Evolutionary conservation across 2,113 vertebrate genomes (phyloP), one percentile per base, ranked within the genome.

Genomic region (Axis porcinus): DNA sequence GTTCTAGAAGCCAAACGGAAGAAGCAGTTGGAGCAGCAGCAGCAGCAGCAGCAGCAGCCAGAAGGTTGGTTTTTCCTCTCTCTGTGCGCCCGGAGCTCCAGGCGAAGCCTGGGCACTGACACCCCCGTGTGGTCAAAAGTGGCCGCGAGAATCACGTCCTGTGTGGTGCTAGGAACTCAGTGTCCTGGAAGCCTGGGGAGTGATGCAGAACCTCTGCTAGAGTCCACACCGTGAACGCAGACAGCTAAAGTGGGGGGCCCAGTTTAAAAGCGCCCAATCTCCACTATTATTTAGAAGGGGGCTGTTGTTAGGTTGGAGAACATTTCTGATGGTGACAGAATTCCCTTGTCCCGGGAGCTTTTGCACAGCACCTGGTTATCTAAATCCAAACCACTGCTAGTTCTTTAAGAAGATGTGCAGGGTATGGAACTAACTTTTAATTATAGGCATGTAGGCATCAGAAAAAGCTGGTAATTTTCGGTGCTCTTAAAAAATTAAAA

Each of bases 1-100:
- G 98, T 99, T 97, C 98, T 99, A 95, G 99, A 99, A 99, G 99
- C 99, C 6, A 99, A 99, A 98, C 99, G 99, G 98, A 99, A 99
- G 99, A 99, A 99, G 94, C 99, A 99, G 98, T 99, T 99, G 19
- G 99, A 99, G 15, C 99, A 99, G 57, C 99, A 99, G 98, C 99
- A 99, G 91, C 99, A 99, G 79, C 99, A 99, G 97, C 99, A 99
- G 6, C 99, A 99, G 95, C 99, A 91, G 3, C 96, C 99, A 95
- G 99, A 99, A 99, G 99, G 99, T 99, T 98, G 99, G 99, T 1
- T 45, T 64, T 30, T 52, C 94, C 86, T 47, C 62, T 60, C 23
- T 92, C 0, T 92, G 2, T 89, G 89, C 17, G 0, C 92, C 1
- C 21, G 55, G 64, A 83, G 21, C 62, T 3, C 0, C 0, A 83